These are phyloP conservation scores for Lethrus apterus DNA, from an alignment of 1,140 invertebrate species.

Conservation along the genomic window DNA sequence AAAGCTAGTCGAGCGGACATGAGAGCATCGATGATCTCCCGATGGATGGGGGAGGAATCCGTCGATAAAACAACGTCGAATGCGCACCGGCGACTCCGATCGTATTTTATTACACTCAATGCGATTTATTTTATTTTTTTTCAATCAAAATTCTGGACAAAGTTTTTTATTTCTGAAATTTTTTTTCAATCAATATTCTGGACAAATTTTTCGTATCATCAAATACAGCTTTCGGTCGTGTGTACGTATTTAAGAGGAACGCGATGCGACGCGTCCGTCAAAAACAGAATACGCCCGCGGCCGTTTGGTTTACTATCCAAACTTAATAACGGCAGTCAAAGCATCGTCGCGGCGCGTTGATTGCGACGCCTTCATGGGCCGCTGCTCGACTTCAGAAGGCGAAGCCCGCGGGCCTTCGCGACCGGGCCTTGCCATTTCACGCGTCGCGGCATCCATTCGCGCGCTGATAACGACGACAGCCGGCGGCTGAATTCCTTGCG, in stretches of 20 bases:
- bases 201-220: too few species aligned
- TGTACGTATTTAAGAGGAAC: too few species aligned
- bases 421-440: too few species aligned
- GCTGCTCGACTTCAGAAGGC: constrained; percentile 23
- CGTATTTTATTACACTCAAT: background rate
- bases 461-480: background rate
- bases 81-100: background rate
- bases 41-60: background rate
- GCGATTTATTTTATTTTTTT: constrained; percentile 2
- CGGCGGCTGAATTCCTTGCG: background rate
- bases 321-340: constrained; percentile 39
- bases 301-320: constrained; percentile 38
- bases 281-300: constrained; percentile 25
- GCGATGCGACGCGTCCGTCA: too few species aligned
- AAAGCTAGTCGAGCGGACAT: constrained; percentile 23
- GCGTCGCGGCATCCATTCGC: too few species aligned
- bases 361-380: constrained; percentile 27
- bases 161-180: background rate
- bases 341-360: constrained; percentile 26
- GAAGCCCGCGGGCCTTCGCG: too few species aligned
- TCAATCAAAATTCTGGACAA: background rate
- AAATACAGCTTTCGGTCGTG: too few species aligned
- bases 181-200: too few species aligned
- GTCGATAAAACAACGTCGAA: too few species aligned
- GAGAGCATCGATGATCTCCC: constrained; percentile 9